Evolutionary conservation across 2,888 invertebrate species (phyloP).

Genomic region (Phymatocera aterrima): DNA sequence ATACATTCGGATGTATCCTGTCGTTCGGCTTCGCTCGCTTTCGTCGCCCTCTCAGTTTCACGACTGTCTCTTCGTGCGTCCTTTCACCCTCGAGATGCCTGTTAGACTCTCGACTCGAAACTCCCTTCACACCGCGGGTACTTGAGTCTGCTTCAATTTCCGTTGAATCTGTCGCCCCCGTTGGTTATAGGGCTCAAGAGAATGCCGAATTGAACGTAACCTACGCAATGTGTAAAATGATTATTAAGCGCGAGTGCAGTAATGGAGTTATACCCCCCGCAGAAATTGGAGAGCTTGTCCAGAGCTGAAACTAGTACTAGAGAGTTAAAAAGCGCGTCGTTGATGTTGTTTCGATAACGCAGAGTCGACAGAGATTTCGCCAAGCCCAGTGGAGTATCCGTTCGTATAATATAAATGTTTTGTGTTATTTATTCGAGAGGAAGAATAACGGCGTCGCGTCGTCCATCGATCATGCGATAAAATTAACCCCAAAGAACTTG

Average conservation of each 20-base stretch:
- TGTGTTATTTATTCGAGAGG: too few relatives aligned
- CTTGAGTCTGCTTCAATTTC: constrained; percentile 45
- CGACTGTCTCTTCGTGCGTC: constrained; percentile 23
- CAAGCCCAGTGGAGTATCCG: not conserved
- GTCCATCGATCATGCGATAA: not conserved
- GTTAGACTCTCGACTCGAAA: constrained; percentile 1
- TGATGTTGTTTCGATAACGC: not conserved
- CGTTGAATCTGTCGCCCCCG: constrained; percentile 38
- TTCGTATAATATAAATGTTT: not conserved
- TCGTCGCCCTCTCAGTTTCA: constrained; percentile 12
- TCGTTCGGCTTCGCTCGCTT: constrained; percentile 12
- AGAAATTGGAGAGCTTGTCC: constrained; percentile 26
- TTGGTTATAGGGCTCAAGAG: constrained; percentile 21
- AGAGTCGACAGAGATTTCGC: not conserved
- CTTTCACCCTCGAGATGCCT: constrained; percentile 26
- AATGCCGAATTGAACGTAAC: constrained; percentile 25
- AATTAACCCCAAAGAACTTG: not conserved
- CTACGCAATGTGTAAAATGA: constrained; percentile 30
- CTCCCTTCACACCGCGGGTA: constrained; percentile 4
- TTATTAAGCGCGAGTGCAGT: constrained; percentile 18
- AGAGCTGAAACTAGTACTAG: constrained; percentile 4
- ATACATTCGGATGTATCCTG: not conserved
- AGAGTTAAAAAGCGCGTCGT: not conserved
- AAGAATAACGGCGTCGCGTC: not conserved
- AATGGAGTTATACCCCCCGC: constrained; percentile 24